Evolutionary conservation across 2,797 vertebrate species (phyloP), one percentile per base, ranked within the genome.

Genomic region (Rhinichthys osculus): DNA sequence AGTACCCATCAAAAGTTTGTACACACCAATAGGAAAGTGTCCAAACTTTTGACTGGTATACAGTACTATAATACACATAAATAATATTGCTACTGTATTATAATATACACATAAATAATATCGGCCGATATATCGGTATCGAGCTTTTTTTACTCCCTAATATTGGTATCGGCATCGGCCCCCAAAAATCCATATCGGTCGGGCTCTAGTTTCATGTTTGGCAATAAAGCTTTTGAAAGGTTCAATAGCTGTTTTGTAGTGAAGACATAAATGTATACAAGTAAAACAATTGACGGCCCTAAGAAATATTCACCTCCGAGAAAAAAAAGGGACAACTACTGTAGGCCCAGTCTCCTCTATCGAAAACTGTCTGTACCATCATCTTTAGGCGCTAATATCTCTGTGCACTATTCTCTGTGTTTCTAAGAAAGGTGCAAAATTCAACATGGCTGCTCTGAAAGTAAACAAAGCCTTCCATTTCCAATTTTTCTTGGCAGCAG

Each of bases 401-500:
- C 77, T 78, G 62, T 87, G 38, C 59, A 23, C 30, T 1, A 72
- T 59, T 91, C 92, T 90, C 59, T 93, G 93, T 93, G 93, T 92
- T 91, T 92, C 88, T 87, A 88, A 64, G 85, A 88, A 92, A 88
- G 90, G 87, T 89, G 91, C 7, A 89, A 92, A 90, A 92, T 94
- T 93, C 92, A 91, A 92, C 90, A 91, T 90, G 91, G 91, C 67
- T 77, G 59, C 91, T 93, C 91, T 90, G 88, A 93, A 91, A 92
- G 88, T 92, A 89, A 90, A 83, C 93, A 91, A 93, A 92, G 91
- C 92, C 93, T 94, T 94, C 92, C 92, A 92, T 92, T 93, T 59
- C 91, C 93, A 93, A 92, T 93, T 94, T 93, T 92, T 67, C 83
- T 87, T 91, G 92, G 86, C 92, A 92, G 93, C 92, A 91, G 92